These are phyloP conservation scores for Mya arenaria DNA, from an alignment of 1,140 invertebrate species.

Conservation along the genomic window DNA sequence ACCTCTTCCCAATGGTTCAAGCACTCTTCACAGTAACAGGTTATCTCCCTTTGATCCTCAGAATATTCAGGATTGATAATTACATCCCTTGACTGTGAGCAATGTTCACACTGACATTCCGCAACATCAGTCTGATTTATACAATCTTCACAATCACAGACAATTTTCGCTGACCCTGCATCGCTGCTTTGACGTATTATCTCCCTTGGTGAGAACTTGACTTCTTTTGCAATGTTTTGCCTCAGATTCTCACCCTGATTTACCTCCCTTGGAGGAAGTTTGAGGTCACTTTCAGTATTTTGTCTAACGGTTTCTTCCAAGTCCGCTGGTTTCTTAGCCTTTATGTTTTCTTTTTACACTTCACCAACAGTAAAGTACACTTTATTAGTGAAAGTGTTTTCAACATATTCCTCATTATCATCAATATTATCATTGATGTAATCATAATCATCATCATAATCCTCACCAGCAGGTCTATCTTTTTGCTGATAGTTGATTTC, in stretches of 20 bases:
- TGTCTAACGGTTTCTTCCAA: no score
- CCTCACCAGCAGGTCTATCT: not conserved
- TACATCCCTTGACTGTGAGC: slow-evolving; percentile 13
- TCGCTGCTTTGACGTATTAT: no score
- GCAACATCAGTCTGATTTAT: slow-evolving; percentile 26
- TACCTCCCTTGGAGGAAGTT: not conserved
- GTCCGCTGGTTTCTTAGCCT: no score
- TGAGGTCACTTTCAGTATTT: no score
- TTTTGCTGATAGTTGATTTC: not conserved
- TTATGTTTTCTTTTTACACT: no score
- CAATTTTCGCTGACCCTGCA: no score
- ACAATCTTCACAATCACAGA: slow-evolving; percentile 44
- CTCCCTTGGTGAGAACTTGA: not conserved
- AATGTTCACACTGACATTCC: slow-evolving; percentile 40
- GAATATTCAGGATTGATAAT: not conserved
- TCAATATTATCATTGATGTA: not conserved
- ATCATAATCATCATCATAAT: not conserved
- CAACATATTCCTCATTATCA: not conserved
- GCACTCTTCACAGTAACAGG: slow-evolving; percentile 42
- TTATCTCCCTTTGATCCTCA: not conserved
- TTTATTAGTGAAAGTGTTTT: not conserved
- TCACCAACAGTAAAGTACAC: no score
- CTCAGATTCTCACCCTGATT: no score
- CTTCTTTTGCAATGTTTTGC: no score
- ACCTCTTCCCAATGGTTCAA: not conserved